Conservation (phyloP, 1,140 invertebrate genomes). For the Plectrocnemia conspersa region DNA sequence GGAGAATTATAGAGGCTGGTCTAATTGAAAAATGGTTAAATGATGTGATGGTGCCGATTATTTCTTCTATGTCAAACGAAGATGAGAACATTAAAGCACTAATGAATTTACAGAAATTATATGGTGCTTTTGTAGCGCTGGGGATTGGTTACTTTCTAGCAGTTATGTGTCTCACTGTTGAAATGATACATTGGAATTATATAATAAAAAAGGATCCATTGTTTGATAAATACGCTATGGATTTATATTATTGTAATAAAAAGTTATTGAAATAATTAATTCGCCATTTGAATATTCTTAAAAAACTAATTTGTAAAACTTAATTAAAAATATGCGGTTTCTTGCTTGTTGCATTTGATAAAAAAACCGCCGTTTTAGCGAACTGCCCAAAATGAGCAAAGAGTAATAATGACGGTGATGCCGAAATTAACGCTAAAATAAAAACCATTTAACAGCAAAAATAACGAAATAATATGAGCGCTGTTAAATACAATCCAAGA, state of each 20-base stretch:
- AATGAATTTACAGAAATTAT: constrained; percentile 70
- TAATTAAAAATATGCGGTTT: too few species aligned
- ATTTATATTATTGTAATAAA: constrained; percentile 49
- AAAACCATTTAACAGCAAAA: too few species aligned
- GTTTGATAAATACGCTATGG: constrained; percentile 65
- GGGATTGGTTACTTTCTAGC: constrained; percentile 62
- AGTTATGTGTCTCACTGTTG: constrained; percentile 53
- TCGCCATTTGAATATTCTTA: background rate
- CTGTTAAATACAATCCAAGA: too few species aligned
- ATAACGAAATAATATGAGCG: too few species aligned
- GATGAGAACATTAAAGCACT: constrained; percentile 59
- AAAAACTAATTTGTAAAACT: too few species aligned
- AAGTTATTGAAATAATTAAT: constrained; percentile 37
- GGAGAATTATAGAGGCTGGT: constrained; percentile 66
- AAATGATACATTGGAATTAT: constrained; percentile 63
- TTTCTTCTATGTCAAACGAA: constrained; percentile 43
- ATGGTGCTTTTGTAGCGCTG: constrained; percentile 67
- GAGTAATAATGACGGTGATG: too few species aligned
- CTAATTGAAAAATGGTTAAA: constrained; percentile 73
- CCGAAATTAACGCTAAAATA: too few species aligned
- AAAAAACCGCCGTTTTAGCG: too few species aligned
- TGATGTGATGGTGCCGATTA: constrained; percentile 59
- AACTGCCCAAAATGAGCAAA: too few species aligned
- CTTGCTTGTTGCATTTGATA: too few species aligned
- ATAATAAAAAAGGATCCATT: constrained; percentile 61